These are phyloP conservation scores for Strix aluco DNA, from an alignment of 2,113 vertebrate species.

Conservation along the genomic window DNA sequence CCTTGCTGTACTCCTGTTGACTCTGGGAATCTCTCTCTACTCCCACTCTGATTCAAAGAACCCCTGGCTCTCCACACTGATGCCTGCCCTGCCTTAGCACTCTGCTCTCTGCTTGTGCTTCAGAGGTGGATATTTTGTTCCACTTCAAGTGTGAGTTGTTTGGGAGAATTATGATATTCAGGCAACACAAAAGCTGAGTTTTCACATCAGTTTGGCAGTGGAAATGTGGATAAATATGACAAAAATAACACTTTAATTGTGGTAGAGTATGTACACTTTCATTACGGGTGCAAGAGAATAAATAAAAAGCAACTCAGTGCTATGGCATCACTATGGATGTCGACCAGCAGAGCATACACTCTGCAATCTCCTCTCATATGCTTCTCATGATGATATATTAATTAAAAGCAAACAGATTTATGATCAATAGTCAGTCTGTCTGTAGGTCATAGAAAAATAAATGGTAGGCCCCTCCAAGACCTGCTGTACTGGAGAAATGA, in stretches of 20 bases:
- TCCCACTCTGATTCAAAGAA: neutral
- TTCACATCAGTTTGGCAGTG: neutral
- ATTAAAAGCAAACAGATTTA: neutral
- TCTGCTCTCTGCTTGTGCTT: neutral
- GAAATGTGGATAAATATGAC: neutral
- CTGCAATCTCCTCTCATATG: neutral
- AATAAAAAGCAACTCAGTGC: neutral
- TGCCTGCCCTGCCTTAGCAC: neutral
- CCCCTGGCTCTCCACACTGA: neutral
- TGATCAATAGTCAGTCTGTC: neutral
- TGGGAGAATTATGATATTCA: neutral
- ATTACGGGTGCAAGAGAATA: neutral
- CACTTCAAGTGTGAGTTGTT: neutral
- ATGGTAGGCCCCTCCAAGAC: neutral
- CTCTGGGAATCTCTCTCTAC: neutral
- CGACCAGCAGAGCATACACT: neutral
- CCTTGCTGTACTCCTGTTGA: neutral
- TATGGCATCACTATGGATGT: neutral
- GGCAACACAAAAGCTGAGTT: neutral
- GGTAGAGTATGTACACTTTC: neutral
- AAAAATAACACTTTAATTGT: neutral
- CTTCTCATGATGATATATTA: neutral
- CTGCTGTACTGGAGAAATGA: neutral
- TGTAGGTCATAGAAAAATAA: neutral
- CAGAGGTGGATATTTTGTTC: neutral